Evolutionary conservation across 1,140 invertebrate genomes (phyloP).

Genomic region (Psix sp.): DNA sequence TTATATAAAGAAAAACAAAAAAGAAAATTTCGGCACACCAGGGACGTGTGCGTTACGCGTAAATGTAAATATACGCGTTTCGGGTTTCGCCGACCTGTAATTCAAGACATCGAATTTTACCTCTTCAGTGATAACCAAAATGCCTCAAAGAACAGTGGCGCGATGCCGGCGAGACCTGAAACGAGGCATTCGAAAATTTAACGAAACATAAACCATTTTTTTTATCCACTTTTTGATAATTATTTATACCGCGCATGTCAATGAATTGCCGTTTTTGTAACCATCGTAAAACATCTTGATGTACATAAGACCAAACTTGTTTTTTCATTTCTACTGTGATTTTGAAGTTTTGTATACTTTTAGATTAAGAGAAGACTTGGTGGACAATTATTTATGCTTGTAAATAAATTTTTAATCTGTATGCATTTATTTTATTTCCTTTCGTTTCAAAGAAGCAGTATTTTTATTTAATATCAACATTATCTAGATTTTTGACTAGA

Average conservation of each 20-base stretch:
- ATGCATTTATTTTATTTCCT: no score
- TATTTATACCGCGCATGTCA: slow-evolving; percentile 30
- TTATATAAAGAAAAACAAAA: slow-evolving; percentile 31
- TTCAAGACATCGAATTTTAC: neutral
- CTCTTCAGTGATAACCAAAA: no score
- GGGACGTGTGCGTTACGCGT: neutral
- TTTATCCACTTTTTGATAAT: slow-evolving; percentile 31
- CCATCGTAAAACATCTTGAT: slow-evolving; percentile 22
- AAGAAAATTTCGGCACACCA: no score
- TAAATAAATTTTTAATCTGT: no score
- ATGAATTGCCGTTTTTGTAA: slow-evolving; percentile 32
- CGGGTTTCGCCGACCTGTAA: neutral
- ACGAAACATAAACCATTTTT: slow-evolving; percentile 38
- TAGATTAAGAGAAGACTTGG: no score
- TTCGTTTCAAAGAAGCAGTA: no score
- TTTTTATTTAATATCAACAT: no score
- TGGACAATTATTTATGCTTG: no score
- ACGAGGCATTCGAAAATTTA: slow-evolving; percentile 6
- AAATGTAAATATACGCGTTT: slow-evolving; percentile 1
- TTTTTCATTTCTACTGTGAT: slow-evolving; percentile 48
- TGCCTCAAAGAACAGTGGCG: neutral
- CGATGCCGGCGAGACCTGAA: slow-evolving; percentile 6
- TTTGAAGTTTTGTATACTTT: slow-evolving; percentile 38
- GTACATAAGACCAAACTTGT: slow-evolving; percentile 39
- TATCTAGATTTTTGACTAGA: no score